Percentiles rank a stretch among this genome's conserved stretches.
Evolutionary conservation across 1,140 invertebrate species (phyloP).

Genomic region (Megalopta genalis): DNA sequence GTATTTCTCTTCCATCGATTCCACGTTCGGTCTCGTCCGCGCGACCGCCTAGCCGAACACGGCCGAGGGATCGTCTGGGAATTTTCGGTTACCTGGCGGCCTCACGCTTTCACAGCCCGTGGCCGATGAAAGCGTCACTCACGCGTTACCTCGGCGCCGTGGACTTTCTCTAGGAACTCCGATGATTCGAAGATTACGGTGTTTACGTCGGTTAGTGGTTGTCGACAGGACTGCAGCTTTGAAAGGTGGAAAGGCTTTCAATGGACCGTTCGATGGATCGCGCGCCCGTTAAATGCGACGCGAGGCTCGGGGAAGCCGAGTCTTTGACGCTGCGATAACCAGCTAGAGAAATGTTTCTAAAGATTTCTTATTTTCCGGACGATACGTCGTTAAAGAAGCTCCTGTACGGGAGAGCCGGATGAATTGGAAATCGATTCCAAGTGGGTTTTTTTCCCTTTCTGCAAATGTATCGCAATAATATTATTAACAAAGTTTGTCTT

Average conservation of each 20-base stretch:
- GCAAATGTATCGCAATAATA: no score
- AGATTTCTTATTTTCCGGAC: no score
- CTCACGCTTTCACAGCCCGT: background rate
- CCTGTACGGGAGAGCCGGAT: no score
- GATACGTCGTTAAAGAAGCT: no score
- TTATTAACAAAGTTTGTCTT: no score
- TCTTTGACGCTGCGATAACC: no score
- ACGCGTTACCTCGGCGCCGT: background rate
- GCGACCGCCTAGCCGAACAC: no score
- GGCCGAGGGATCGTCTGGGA: background rate
- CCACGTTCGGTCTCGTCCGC: no score
- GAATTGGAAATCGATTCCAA: no score
- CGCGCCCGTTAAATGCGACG: background rate
- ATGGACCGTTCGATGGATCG: background rate
- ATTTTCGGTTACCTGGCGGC: background rate
- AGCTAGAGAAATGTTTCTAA: no score
- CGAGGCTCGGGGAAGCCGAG: background rate
- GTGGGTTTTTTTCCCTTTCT: no score
- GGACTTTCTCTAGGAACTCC: background rate
- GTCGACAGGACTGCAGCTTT: background rate
- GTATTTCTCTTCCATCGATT: no score
- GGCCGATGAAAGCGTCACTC: background rate
- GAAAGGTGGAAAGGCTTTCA: background rate
- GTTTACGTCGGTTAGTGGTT: background rate
- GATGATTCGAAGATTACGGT: background rate